Evolutionary conservation across 2,797 vertebrate genomes (phyloP), one percentile per base, ranked within the genome.

Genomic region (Spondyliosoma cantharus): DNA sequence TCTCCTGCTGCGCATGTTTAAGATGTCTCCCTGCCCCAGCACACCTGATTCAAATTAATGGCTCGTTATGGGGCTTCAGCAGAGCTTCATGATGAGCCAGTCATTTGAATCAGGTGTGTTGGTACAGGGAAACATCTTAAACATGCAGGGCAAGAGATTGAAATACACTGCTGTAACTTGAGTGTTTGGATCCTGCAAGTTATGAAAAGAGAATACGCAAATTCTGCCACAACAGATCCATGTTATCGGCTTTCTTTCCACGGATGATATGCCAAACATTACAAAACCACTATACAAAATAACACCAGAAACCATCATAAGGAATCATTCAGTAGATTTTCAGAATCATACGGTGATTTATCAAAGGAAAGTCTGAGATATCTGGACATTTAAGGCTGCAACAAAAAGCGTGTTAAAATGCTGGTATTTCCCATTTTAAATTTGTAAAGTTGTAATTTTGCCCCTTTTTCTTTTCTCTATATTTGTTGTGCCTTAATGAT

Each of bases 401-500:
- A 24, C 11, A 69, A 69, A 77, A 61, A 32, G 7, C 19, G 52
- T 42, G 32, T 56, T 19, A 43, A 29, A 45, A 27, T 29, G 7
- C 3, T 15, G 27, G 22, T 46, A 29, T 74, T 56, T 74, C 17
- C 22, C 13, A 17, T 72, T 59, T 79, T 46, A 17, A 62, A 15
- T 24, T 53, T 37, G 1, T 50, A 57, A 20, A 49, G 29, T 61
- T 46, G 32, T 12, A 43, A 57, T 50, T 69, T 24, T 45, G 0
- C 24, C 42, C 2, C 53, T 37, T 19, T 62, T 71, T 50, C 42
- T 60, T 15, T 50, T 42, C 12, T 49, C 45, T 58, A 53, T 45
- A 37, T 68, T 11, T 45, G n/a, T 71, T 19, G 4, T 49, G 15
- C 49, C 46, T 74, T 74, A 71, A 73, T 61, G 64, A 79, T 71